A percentile compares a stretch with the other conserved stretches of the same genome.
Evolutionary conservation across 2,888 invertebrate genomes (phyloP).

Genomic region (Lissocephala sabroskyi): DNA sequence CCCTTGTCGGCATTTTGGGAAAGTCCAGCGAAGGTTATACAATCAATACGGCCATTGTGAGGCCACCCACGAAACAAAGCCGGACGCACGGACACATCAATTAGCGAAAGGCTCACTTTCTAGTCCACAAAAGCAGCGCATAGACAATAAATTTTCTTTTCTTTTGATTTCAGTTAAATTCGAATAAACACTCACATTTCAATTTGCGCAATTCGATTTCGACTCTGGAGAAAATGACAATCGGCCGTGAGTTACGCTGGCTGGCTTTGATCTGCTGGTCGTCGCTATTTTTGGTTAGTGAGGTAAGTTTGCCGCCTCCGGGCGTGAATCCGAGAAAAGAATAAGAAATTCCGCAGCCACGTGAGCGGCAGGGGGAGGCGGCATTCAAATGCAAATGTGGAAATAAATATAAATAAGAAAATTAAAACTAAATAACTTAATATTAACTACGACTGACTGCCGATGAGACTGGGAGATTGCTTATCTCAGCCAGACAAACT

Average conservation of each 20-base stretch:
- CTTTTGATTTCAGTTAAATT: neutral
- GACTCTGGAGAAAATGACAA: too few species aligned
- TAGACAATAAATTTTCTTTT: conserved; percentile 1
- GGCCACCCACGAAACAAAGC: too few species aligned
- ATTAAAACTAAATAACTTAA: conserved; percentile 17
- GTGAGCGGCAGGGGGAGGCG: conserved; percentile 8
- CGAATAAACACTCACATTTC: neutral
- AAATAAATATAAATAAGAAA: conserved; percentile 34
- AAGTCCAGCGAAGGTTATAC: too few species aligned
- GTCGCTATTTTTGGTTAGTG: conserved; percentile 45
- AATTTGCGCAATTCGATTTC: too few species aligned
- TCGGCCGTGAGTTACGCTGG: conserved; percentile 29
- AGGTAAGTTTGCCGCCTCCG: conserved; percentile 36
- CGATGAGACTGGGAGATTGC: too few species aligned
- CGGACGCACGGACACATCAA: too few species aligned
- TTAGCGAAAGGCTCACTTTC: conserved; percentile 20
- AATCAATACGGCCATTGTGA: too few species aligned
- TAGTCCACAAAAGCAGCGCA: conserved; percentile 6
- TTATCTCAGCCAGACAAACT: too few species aligned
- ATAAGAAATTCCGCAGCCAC: conserved; percentile 3
- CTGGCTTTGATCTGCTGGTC: conserved; percentile 38
- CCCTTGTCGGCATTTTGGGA: too few species aligned
- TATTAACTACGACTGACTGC: too few species aligned
- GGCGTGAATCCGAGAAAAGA: too few species aligned
- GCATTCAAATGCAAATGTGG: conserved; percentile 47